Conservation (phyloP, 2,888 invertebrate genomes). For the Acrobasis consociella region DNA sequence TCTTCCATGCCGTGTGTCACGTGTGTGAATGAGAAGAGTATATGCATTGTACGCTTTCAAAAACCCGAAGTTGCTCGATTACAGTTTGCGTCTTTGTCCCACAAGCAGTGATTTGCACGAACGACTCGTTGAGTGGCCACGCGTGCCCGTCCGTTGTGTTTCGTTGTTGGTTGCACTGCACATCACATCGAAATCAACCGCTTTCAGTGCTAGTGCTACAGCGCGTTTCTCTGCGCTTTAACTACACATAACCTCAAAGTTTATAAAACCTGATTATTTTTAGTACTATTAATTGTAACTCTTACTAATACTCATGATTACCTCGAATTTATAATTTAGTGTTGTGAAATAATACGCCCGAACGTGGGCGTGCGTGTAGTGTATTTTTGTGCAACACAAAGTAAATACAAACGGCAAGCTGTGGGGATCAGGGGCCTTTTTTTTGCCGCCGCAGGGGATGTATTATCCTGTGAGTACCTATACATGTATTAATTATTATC, state of each 20-base stretch:
- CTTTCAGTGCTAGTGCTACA: conserved; percentile 79
- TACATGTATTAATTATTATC: conserved; percentile 38
- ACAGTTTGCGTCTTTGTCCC: conserved; percentile 54
- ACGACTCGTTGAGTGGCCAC: conserved; percentile 57
- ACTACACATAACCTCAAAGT: conserved; percentile 78
- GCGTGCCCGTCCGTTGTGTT: conserved; percentile 52
- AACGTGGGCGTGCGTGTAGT: conserved; percentile 73
- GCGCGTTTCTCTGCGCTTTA: conserved; percentile 78
- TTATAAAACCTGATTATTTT: conserved; percentile 64
- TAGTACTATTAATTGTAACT: conserved; percentile 60
- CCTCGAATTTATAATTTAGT: conserved; percentile 77
- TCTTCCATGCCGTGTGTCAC: conserved; percentile 19
- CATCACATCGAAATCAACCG: conserved; percentile 77
- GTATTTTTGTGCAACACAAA: conserved; percentile 83
- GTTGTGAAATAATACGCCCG: conserved; percentile 75
- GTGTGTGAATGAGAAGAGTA: conserved; percentile 39
- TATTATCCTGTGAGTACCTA: conserved; percentile 98
- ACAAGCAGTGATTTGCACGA: conserved; percentile 44
- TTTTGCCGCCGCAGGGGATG: conserved; percentile 98
- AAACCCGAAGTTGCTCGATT: conserved; percentile 45
- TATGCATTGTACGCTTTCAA: conserved; percentile 41
- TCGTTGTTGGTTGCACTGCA: conserved; percentile 57
- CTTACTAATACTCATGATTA: conserved; percentile 74
- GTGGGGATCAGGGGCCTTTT: conserved; percentile 98
- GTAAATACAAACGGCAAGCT: conserved; percentile 93